Evolutionary conservation across 2,113 vertebrate genomes (phyloP), one percentile per base, ranked within the genome.

Genomic region (Pomatorhinus ruficollis): DNA sequence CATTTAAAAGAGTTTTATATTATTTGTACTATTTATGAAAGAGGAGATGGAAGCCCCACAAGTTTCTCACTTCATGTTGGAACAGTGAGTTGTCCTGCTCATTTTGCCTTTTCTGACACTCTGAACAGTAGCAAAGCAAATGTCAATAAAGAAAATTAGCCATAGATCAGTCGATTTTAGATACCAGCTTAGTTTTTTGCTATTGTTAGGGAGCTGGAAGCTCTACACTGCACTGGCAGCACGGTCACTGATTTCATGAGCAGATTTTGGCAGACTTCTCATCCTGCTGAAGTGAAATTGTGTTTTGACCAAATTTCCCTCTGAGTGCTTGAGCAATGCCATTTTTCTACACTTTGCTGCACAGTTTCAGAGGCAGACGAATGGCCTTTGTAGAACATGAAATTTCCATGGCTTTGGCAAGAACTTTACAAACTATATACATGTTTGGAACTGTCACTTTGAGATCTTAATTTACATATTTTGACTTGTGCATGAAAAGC

Each of bases 391-490:
- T 60, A 97, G 94, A 97, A 97, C 91, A 91, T 47, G 92, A 96
- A 95, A 85, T 96, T 93, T 96, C 95, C 57, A 87, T 72, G 84
- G 96, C 86, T 96, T 97, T 96, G 79, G 93, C 94, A 96, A 97
- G 96, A 97, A 97, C 91, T 97, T 93, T 97, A 98, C 93, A 94
- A 81, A 89, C 93, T 90, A 89, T 79, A 77, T 80, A 95, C 75
- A 94, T 83, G 92, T 97, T 97, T 97, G 60, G 90, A 97, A 97
- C 93, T 96, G 92, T 95, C 95, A 97, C 95, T 97, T 89, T 94
- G 97, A 96, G 97, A 95, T 97, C 95, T 94, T 94, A 96, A 98
- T 98, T 98, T 98, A 97, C 98, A 98, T 98, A 98, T 96, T 98
- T 97, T 97, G 97, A 98, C 98, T 98, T 98, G 97, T 97, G 97